Evolutionary conservation across 2,797 vertebrate species (phyloP).

Genomic region (Rhinella marina): DNA sequence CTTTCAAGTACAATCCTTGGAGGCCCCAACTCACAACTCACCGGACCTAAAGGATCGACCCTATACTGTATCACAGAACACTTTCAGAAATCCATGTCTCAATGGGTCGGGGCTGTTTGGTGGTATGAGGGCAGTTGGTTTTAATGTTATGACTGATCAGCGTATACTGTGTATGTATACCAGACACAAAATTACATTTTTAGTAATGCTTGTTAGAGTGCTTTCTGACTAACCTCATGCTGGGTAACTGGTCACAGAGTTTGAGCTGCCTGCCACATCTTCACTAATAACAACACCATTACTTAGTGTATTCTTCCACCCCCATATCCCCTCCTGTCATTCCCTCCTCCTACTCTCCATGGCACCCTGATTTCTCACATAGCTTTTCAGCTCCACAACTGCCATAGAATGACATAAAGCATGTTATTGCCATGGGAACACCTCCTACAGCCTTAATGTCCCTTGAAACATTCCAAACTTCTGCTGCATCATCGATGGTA

Average conservation of each 20-base stretch:
- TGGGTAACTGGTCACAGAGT: constrained; percentile 7
- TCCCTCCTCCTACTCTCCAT: constrained; percentile 32
- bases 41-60: too few species aligned
- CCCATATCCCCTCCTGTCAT: constrained; percentile 43
- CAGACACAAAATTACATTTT: not conserved
- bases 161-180: not conserved
- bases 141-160: too few species aligned
- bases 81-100: too few species aligned
- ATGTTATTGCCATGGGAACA: constrained; percentile 55
- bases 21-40: too few species aligned
- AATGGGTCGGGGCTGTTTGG: too few species aligned
- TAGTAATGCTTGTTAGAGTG: not conserved
- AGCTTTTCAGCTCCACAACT: constrained; percentile 24
- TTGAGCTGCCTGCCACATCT: constrained; percentile 14
- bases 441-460: constrained; percentile 47
- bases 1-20: too few species aligned
- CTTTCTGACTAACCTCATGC: not conserved
- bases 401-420: constrained; percentile 45
- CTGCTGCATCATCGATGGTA: constrained; percentile 20
- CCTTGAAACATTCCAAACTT: constrained; percentile 42
- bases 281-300: constrained; percentile 20
- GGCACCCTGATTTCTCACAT: constrained; percentile 53
- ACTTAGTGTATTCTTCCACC: constrained; percentile 39
- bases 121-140: too few species aligned
- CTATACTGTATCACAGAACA: too few species aligned